Base-by-base conservation (phyloP, 2,888 invertebrate genomes). In the Heteropelma amictum region DNA sequence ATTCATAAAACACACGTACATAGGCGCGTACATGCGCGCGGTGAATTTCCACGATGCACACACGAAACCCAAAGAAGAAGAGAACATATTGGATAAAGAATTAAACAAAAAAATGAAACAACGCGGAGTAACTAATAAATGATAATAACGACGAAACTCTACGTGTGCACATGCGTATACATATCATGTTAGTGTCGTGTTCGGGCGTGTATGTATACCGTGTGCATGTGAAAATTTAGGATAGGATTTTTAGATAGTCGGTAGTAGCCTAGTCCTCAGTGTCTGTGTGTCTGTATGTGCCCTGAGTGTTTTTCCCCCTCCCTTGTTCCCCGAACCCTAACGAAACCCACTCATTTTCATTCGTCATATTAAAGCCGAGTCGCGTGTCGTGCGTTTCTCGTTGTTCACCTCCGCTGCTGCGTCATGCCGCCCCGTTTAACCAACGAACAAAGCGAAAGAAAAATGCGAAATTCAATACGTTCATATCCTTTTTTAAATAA, bases 271-370 rank as follows among this genome's bases (percentile, higher is more conserved):
- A 86, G 87, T 87, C n/a, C n/a, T n/a, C n/a, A n/a, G 38, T 38
- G 85, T 87, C 85, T 85, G 76, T 83, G 79, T 82, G 78, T 82
- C 81, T 82, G 85, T 86, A 81, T 83, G 83, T 83, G 84, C 85
- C 87, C 86, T 86, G 86, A 86, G 86, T 87, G 86, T 87, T 87
- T 86, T 86, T 85, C 85, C 85, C 84, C 82, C 79, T n/a, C n/a
- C n/a, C n/a, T n/a, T n/a, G n/a, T n/a, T n/a, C n/a, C n/a, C n/a
- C n/a, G n/a, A n/a, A n/a, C n/a, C n/a, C n/a, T n/a, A n/a, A n/a
- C n/a, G n/a, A n/a, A n/a, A n/a, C n/a, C n/a, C n/a, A n/a, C n/a
- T n/a, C n/a, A n/a, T n/a, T n/a, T n/a, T n/a, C n/a, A n/a, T n/a
- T n/a, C n/a, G n/a, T n/a, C n/a, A n/a, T n/a, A n/a, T n/a, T n/a